Evolutionary conservation across 1,140 invertebrate genomes (phyloP), one percentile per base, ranked within the genome.

Genomic region (Drosophila nikananu): DNA sequence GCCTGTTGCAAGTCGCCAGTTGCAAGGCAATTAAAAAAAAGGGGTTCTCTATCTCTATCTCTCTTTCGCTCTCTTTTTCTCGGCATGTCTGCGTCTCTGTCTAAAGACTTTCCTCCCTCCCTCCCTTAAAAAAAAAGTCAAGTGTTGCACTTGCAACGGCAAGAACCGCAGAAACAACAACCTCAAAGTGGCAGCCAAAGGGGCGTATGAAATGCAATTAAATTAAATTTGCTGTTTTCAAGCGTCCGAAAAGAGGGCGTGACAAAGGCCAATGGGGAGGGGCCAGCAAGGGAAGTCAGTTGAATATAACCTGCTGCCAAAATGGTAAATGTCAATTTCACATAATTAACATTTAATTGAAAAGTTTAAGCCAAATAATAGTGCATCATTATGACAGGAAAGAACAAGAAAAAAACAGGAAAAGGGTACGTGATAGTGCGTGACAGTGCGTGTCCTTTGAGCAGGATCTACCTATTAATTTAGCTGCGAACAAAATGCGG

Each of bases 171-270:
- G 48, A 23, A 55, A 39, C 58, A 77, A 62, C 46, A 68, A 58
- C 64, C 75, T 44, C 64, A 60, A 77, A 74, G 83, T 87, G 86
- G 77, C 77, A 79, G 83, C 68, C 84, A 87, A 89, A 87, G 87
- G 84, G 84, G 84, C 84, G 84, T 89, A 89, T 87, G 84, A 87
- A 87, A 87, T 89, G 84, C 86, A 87, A 87, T 87, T 87, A 87
- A 87, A 87, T 89, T 87, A 87, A 87, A 89, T 87, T 87, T 87
- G 84, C 86, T 84, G 77, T 76, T 87, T 81, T 67, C 73, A 73
- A 58, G 58, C 37, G 44, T 60, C 37, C 65, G 64, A 49, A 49
- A 66, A 41, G 30, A 44, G 30, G 66, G 52, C 32, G 23, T 46
- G 60, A 21, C 63, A 73, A 55, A 55, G 46, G 44, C 5, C 21